Evolutionary conservation across 2,113 vertebrate species (phyloP).

Genomic region (Aphelocoma coerulescens): DNA sequence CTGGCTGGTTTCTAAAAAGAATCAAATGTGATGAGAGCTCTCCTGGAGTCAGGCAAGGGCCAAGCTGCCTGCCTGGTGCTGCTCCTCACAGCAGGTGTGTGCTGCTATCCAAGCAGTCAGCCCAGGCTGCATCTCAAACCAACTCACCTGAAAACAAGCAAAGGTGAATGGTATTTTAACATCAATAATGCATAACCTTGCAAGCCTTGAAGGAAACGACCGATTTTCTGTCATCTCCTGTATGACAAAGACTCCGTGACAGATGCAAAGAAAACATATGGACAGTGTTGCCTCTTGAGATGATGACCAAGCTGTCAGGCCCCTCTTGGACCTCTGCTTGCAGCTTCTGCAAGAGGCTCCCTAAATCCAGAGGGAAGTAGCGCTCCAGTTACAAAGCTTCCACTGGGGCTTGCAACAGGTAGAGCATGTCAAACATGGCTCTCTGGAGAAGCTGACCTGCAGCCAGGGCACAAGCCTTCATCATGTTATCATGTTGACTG

Average conservation of each 20-base stretch:
- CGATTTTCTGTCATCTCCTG: rapidly evolving
- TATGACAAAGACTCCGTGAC: not conserved
- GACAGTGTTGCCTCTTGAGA: not conserved
- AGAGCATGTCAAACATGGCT: not conserved
- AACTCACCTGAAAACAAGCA: not conserved
- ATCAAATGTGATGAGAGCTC: not conserved
- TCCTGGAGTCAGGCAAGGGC: not conserved
- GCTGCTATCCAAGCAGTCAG: not conserved
- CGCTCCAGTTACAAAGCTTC: not conserved
- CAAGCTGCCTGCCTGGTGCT: not conserved
- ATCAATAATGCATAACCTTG: not conserved
- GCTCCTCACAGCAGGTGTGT: not conserved
- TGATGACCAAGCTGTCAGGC: not conserved
- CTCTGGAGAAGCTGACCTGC: not conserved
- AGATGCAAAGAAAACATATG: not conserved
- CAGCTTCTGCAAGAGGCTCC: not conserved
- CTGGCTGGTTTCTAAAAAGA: not conserved
- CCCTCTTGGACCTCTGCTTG: not conserved
- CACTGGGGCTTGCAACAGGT: not conserved
- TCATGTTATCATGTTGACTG: not conserved
- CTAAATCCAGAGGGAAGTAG: not conserved
- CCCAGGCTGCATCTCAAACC: not conserved
- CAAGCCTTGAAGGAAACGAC: not conserved
- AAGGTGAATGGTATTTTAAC: not conserved
- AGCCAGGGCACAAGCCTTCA: not conserved